A percentile compares a stretch with the other conserved stretches of the same genome.
These are phyloP conservation scores for Archips xylosteana DNA, from an alignment of 2,888 invertebrate genomes.

Conservation along the genomic window DNA sequence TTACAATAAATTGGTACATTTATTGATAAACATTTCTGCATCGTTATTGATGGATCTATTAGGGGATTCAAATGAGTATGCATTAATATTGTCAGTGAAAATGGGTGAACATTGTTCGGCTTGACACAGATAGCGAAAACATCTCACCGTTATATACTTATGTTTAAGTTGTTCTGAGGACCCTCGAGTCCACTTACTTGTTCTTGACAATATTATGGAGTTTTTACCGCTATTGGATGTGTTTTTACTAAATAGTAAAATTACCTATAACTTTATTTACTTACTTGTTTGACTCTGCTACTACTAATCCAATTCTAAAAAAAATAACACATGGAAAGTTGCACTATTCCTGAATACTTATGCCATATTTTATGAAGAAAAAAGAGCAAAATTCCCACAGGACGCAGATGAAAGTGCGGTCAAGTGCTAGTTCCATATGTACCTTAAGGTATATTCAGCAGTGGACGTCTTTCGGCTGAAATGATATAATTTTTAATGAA, in stretches of 20 bases:
- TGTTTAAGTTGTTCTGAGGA: constrained; percentile 46
- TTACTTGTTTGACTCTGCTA: too few species aligned
- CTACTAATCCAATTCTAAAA: too few species aligned
- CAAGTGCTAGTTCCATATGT: too few species aligned
- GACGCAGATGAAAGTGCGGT: too few species aligned
- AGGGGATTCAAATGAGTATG: constrained; percentile 24
- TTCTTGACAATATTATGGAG: constrained; percentile 6
- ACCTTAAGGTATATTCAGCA: too few species aligned
- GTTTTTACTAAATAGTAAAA: constrained; percentile 1
- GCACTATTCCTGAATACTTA: too few species aligned
- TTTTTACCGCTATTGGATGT: constrained; percentile 19
- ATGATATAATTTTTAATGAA: too few species aligned
- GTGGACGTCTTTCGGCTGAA: too few species aligned
- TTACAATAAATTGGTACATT: constrained; percentile 33
- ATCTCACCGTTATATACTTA: constrained; percentile 53
- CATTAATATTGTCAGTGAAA: constrained; percentile 42
- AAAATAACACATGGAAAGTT: too few species aligned
- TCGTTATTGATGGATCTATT: constrained; percentile 37
- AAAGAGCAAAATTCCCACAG: too few species aligned
- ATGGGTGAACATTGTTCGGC: constrained; percentile 51
- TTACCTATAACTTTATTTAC: too few species aligned
- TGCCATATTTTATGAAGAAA: too few species aligned
- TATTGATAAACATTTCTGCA: constrained; percentile 28
- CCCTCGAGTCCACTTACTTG: constrained; percentile 44
- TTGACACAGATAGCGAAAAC: constrained; percentile 48